A percentile compares a stretch with the other conserved stretches of the same genome.
Conservation (phyloP, 2,113 vertebrate genomes). For the Sialia sialis region DNA sequence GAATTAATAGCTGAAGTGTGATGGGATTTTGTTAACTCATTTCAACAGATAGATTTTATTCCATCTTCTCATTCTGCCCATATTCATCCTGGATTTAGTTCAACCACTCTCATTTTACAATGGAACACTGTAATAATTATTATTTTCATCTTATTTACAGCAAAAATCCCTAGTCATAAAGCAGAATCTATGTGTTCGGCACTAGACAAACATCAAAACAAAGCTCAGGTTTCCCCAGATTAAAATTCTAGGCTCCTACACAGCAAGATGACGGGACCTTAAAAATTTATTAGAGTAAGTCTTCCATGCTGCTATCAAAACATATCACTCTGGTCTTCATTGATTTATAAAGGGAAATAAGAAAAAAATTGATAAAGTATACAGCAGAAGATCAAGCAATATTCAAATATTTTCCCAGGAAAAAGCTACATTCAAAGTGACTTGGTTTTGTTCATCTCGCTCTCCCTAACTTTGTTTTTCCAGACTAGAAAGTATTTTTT, state of each 20-base stretch:
- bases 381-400: neutral
- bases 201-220: neutral
- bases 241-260: neutral
- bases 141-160: neutral
- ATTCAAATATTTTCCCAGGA: neutral
- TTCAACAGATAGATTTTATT: neutral
- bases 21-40: neutral
- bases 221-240: neutral
- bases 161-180: neutral
- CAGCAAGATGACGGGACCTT: neutral
- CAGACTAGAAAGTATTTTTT: slow-evolving; percentile 68
- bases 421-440: neutral
- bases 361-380: neutral
- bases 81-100: neutral
- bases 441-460: slow-evolving; percentile 49
- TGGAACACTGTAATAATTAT: neutral
- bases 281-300: neutral
- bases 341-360: neutral
- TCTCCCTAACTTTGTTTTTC: slow-evolving; percentile 58
- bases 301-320: neutral
- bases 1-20: neutral
- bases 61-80: neutral
- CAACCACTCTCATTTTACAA: neutral
- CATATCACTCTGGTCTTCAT: neutral
- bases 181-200: neutral